phyloP scores from a whole-genome alignment of 2,888 invertebrate genomes.

The Magallana nippona region DNA sequence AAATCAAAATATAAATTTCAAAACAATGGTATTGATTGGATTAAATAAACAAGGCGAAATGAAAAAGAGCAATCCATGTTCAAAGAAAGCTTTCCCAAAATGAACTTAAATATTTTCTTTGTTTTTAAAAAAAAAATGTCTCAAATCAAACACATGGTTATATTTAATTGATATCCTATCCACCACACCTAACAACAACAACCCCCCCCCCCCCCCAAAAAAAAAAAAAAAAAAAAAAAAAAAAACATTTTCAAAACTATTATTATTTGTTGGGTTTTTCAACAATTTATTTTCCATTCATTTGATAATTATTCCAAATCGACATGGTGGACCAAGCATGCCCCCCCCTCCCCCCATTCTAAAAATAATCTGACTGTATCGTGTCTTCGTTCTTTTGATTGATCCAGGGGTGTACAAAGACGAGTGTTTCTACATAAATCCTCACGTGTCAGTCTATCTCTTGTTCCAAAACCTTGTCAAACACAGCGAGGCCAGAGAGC shows the following conservation, averaged over 20 bases:
- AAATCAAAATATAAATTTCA: background rate
- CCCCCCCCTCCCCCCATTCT: background rate
- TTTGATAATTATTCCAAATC: too few species aligned
- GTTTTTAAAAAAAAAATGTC: background rate
- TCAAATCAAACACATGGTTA: background rate
- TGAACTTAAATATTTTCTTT: background rate
- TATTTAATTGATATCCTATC: too few species aligned
- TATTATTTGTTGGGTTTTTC: too few species aligned
- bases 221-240: too few species aligned
- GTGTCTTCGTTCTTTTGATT: constrained; percentile 1
- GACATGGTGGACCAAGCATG: too few species aligned
- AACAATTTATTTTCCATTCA: too few species aligned
- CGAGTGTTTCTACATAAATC: constrained; percentile 7
- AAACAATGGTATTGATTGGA: background rate
- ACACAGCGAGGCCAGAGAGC: constrained; percentile 26
- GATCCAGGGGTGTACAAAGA: constrained; percentile 20
- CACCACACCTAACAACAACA: too few species aligned
- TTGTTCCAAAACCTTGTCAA: constrained; percentile 20
- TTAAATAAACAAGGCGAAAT: background rate
- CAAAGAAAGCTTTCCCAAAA: background rate
- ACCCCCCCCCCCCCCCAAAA: too few species aligned
- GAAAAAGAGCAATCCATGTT: background rate
- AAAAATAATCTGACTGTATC: background rate
- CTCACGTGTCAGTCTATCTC: constrained; percentile 27
- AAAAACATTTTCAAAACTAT: background rate